Evolutionary conservation across 2,113 vertebrate species (phyloP), one percentile per base, ranked within the genome.

Genomic region (Catharus minimus): DNA sequence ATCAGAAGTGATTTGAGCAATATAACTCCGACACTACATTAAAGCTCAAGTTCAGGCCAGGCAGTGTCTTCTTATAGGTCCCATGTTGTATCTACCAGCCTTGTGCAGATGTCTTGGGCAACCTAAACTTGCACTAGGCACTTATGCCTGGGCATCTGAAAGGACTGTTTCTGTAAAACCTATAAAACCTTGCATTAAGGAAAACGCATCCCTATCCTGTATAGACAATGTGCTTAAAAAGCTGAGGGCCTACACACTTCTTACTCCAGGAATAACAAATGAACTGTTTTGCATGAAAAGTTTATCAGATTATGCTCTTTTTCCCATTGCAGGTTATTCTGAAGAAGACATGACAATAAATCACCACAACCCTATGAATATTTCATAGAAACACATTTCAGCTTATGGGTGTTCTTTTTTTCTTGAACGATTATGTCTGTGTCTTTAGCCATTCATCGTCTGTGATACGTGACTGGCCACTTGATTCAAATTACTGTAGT

Each of bases 381-480:
- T 92, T 95, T 94, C 61, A 93, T 67, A 57, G 64, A 78, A 93
- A 88, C 39, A 41, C 52, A 23, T 71, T 87, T 80, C 60, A 74
- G 62, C 46, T 94, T 86, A 55, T 50, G 56, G 66, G 19, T 81
- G 22, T 73, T 66, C 36, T 68, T 86, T 86, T 86, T 83, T 53
- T 77, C 78, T 83, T 67, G 53, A 94, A 46, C 0, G 11, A 71
- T 91, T 81, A 74, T 65, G 86, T 91, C 88, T 88, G 39, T 88
- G 61, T 82, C 69, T 93, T 86, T 65, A 83, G 86, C 68, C 73
- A 81, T 90, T 81, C 73, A 60, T 85, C 1, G 4, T 81, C 77
- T 84, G 68, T 15, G 53, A 20, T 91, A 88, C 5, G 64, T 87
- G 91, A 83, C 64, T 88, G 75, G 90, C 52, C 60, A 71, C 88